Evolutionary conservation across 2,888 invertebrate species (phyloP), one percentile per base, ranked within the genome.

Genomic region (Campoletis raptor): DNA sequence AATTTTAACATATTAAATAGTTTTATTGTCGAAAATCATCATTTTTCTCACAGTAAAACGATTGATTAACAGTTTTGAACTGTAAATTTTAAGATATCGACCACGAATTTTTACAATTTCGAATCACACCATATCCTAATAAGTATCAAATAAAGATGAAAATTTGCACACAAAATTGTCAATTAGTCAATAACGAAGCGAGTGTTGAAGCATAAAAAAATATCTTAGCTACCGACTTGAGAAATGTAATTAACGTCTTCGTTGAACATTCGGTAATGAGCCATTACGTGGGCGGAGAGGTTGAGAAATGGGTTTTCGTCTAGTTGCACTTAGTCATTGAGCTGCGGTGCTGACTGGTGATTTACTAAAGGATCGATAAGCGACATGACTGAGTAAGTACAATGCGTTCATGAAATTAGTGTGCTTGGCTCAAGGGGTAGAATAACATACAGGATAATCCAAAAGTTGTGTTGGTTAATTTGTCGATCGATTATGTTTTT

Each of bases 211-310:
- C 48, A 40, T 21, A 45, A 79, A 45, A 79, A 45, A 45, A 61
- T 54, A 61, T 30, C 45, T 66, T 5, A 77, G 24, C 52, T 72
- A 52, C 30, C 3, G 30, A 77, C 72, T 52, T 66, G 72, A 48
- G n/a, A 57, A 77, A 78, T 81, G 48, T 78, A 81, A 81, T 81
- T 81, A 85, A 77, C 67, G 73, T 72, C 73, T 73, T 73, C 66
- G 54, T 67, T 72, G 73, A 85, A 48, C 73, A 73, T 66, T 72
- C 77, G 73, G 73, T 81, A 78, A 85, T 61, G 73, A 85, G 77
- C 72, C 40, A 73, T 36, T 54, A 81, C 40, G 45, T 54, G 52
- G 52, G n/a, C 18, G 40, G n/a, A 40, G 76, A 72, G 80, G 64
- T 72, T n/a, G 67, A 67, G 81, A 54, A 24, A 21, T 54, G 74